Conservation (phyloP, 2,113 vertebrate genomes). For the Macaca nemestrina region DNA sequence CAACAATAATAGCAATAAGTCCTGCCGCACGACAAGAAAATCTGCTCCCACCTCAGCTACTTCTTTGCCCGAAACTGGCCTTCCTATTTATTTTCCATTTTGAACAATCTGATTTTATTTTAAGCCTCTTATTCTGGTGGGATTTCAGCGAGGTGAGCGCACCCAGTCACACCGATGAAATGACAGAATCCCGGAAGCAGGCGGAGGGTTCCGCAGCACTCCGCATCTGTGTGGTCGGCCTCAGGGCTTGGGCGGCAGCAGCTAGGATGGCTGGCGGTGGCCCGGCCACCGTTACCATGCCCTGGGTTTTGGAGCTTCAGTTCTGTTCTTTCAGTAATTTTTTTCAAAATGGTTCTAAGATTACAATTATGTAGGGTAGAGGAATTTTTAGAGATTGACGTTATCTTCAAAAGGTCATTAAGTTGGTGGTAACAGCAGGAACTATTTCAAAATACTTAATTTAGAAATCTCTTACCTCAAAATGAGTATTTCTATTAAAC, state of each 20-base stretch:
- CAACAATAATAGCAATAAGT: background rate
- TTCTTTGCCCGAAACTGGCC: background rate
- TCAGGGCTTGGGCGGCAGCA: background rate
- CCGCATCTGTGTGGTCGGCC: background rate
- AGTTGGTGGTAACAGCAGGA: background rate
- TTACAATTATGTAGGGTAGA: background rate
- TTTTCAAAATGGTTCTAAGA: background rate
- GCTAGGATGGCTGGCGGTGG: background rate
- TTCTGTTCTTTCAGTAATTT: background rate
- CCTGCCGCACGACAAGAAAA: background rate
- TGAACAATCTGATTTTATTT: background rate
- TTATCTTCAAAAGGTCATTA: background rate
- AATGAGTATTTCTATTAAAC: background rate
- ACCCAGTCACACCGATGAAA: background rate
- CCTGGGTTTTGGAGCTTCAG: background rate
- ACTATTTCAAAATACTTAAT: background rate
- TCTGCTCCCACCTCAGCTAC: background rate
- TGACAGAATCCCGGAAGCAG: background rate
- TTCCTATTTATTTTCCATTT: background rate
- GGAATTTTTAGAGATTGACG: background rate
- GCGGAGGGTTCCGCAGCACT: rapidly evolving
- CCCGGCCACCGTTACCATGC: background rate
- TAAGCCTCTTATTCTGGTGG: background rate
- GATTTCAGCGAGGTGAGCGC: background rate
- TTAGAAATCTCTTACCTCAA: background rate